Evolutionary conservation across 2,113 vertebrate species (phyloP), one percentile per base, ranked within the genome.

Genomic region (Ardeotis arabs): DNA sequence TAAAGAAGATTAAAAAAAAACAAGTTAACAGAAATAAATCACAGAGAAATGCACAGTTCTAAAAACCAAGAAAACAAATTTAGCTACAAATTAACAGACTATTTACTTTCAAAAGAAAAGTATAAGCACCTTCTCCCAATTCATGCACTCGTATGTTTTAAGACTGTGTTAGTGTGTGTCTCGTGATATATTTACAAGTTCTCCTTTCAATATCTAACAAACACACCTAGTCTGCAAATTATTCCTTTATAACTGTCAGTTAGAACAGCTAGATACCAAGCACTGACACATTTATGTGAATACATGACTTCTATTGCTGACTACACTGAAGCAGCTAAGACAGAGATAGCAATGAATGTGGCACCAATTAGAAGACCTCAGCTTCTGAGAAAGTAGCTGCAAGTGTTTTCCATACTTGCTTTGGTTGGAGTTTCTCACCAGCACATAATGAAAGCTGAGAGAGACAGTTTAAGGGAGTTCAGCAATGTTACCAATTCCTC

Each of bases 1-100:
- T 96, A 97, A 97, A 97, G 81, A 96, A 97, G 89, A 97, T 84
- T 89, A 75, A 97, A 96, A 95, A 94, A 94, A 87, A 94, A 73
- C 47, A 96, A 67, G 92, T 97, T 97, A 97, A 92, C 80, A 96
- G 84, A 94, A 95, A 89, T 91, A 74, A 86, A 86, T 93, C 55
- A 83, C 76, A 94, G 64, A 96, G 68, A 96, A 92, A 85, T 68
- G 49, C 27, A 94, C 72, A 96, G 59, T 81, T 90, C 8, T 63
- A 85, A 84, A 90, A 33, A 17, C 6, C 9, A 79, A 53, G 11
- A 74, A 52, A 69, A 44, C 17, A 75, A 89, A 93, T 70, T 59
- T 37, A 86, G 58, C 41, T 94, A 63, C 74, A 72, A 93, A 86
- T 50, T 50, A 90, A 78, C 35, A 91, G 28, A 87, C 21, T 64